Percentiles rank a stretch among this genome's conserved stretches.
These are phyloP conservation scores for Cetonia aurata DNA, from an alignment of 2,888 invertebrate species.

Conservation along the genomic window DNA sequence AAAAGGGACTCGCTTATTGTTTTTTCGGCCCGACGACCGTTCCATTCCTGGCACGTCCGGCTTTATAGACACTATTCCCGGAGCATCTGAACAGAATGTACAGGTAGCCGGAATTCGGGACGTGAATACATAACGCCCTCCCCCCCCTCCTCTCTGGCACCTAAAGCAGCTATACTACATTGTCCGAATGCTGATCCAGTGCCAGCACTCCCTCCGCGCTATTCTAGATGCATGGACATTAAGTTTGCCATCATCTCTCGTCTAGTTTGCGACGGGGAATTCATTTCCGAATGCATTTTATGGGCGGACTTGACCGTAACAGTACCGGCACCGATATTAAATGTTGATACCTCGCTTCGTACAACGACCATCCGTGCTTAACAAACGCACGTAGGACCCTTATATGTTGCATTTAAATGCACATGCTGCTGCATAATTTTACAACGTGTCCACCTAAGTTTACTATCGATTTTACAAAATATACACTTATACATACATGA, in stretches of 20 bases:
- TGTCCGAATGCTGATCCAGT: constrained; percentile 30
- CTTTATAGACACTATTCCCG: constrained; percentile 44
- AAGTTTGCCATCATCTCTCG: too few species aligned
- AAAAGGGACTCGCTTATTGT: constrained; percentile 31
- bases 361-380: neutral
- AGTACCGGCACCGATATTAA: constrained; percentile 11
- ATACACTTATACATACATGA: too few species aligned
- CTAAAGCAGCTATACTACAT: constrained; percentile 25
- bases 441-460: neutral
- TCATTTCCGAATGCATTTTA: constrained; percentile 25
- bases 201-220: neutral
- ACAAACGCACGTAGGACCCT: neutral
- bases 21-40: neutral
- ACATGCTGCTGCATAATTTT: neutral
- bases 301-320: neutral
- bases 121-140: constrained; percentile 40
- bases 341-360: constrained; percentile 3
- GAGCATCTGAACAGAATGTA: constrained; percentile 43
- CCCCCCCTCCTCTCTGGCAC: constrained; percentile 32
- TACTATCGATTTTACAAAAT: too few species aligned
- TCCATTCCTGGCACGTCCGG: constrained; percentile 38
- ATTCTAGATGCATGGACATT: neutral
- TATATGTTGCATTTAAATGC: too few species aligned
- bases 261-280: neutral
- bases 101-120: constrained; percentile 42